Base-by-base conservation (phyloP, 2,888 invertebrate genomes). In the Timema cristinae region DNA sequence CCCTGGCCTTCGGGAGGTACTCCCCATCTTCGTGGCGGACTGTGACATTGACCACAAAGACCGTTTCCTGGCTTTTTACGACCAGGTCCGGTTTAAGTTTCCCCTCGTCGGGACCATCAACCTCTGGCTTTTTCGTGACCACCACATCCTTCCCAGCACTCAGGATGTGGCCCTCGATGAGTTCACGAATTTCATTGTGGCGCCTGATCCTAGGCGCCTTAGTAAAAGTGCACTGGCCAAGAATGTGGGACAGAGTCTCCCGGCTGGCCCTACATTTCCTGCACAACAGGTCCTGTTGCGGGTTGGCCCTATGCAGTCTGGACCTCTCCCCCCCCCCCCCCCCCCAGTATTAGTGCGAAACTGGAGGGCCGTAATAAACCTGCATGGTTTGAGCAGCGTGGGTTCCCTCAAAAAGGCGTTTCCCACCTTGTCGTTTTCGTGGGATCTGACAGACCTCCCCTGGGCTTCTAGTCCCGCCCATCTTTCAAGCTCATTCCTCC, bases 71-170 rank as follows among this genome's bases (percentile, higher is more conserved):
- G 76, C 54, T 76, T 63, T 75, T 72, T 47, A 79, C 61, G 51
- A 79, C 76, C 73, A 80, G 76, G 76, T 78, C 79, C 0, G 78
- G 79, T 78, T 78, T 77, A 66, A 78, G 78, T 63, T 75, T 74
- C 72, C 76, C 78, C 11, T 75, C 76, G 0, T 15, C 50, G 0
- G 68, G 68, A 10, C n/a, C 16, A 47, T 51, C 47, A 5, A 66
- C 47, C 15, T 32, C 48, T 32, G 68, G 52, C 15, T 68, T 54
- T 10, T n/a, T 51, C 2, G 68, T 15, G 32, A 68, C 48, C 2
- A 6, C 54, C 47, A 48, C 54, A 11, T 4, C 11, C 5, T 77
- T 16, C 75, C 73, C n/a, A n/a, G n/a, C n/a, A n/a, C n/a, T n/a
- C n/a, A n/a, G n/a, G n/a, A n/a, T n/a, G n/a, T n/a, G n/a, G n/a